Evolutionary conservation across 1,140 invertebrate genomes (phyloP).

Genomic region (Drosophila littoralis): DNA sequence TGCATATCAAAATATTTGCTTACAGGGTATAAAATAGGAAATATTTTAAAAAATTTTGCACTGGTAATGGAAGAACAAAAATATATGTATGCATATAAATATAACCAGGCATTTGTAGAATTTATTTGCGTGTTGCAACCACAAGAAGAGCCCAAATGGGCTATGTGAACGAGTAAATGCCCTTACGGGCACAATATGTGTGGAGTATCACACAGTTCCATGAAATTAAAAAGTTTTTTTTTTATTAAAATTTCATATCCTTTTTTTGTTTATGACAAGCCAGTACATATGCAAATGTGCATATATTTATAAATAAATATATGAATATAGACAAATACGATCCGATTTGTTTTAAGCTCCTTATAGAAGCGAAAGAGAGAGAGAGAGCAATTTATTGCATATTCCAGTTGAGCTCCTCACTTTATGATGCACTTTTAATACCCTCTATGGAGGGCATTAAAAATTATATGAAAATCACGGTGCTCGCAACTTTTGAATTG

Average conservation of each 20-base stretch:
- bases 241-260: no score
- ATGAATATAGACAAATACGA: no score
- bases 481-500: conserved; percentile 35
- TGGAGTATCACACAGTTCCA: no score
- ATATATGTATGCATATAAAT: neutral
- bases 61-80: neutral
- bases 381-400: no score
- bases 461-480: conserved; percentile 16
- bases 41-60: neutral
- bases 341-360: no score
- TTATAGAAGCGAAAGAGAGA: no score
- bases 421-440: conserved; percentile 1
- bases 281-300: no score
- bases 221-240: no score
- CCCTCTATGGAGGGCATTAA: conserved; percentile 2
- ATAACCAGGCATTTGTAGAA: neutral
- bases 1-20: no score
- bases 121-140: conserved; percentile 8
- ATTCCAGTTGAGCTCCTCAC: no score
- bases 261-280: no score
- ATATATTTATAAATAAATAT: no score
- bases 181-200: neutral
- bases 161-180: neutral
- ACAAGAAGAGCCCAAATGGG: neutral
- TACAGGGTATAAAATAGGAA: neutral